Conservation (phyloP, 2,888 invertebrate genomes). For the Clitarchus hookeri region DNA sequence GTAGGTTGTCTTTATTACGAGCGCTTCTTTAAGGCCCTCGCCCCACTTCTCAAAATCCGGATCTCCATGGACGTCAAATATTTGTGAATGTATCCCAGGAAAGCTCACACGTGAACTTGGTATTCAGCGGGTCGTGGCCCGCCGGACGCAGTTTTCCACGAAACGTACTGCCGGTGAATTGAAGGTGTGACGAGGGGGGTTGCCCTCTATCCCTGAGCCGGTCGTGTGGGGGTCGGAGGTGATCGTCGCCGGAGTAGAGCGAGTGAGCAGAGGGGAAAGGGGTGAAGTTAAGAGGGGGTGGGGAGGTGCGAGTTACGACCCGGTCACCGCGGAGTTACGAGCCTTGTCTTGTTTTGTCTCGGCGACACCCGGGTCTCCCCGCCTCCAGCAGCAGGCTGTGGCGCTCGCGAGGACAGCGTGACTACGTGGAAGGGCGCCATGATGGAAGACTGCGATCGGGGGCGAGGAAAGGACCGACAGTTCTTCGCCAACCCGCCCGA, state of each 20-base stretch:
- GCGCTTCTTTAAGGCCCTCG: too few relatives aligned
- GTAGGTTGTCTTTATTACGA: not conserved
- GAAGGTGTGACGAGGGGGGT: not conserved
- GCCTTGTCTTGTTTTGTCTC: slow-evolving; percentile 4
- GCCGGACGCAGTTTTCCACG: not conserved
- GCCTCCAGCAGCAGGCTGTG: not conserved
- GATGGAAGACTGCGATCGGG: too few relatives aligned
- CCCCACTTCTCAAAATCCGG: too few relatives aligned
- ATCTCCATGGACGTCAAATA: not conserved
- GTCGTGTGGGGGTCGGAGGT: not conserved
- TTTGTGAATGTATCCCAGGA: not conserved
- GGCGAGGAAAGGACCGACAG: not conserved
- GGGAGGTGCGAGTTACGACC: slow-evolving; percentile 30
- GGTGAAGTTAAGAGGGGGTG: too few relatives aligned
- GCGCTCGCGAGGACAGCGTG: not conserved
- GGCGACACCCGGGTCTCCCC: not conserved
- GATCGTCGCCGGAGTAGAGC: not conserved
- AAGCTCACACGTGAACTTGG: not conserved
- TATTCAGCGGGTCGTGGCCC: not conserved
- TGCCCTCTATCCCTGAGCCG: not conserved
- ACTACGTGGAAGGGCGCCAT: not conserved
- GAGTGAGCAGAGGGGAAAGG: not conserved
- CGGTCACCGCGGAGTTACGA: slow-evolving; percentile 33
- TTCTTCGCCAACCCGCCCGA: not conserved
- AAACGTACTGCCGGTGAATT: not conserved